Evolutionary conservation across 1,140 invertebrate species (phyloP).

Genomic region (Zaprionus ghesquierei): DNA sequence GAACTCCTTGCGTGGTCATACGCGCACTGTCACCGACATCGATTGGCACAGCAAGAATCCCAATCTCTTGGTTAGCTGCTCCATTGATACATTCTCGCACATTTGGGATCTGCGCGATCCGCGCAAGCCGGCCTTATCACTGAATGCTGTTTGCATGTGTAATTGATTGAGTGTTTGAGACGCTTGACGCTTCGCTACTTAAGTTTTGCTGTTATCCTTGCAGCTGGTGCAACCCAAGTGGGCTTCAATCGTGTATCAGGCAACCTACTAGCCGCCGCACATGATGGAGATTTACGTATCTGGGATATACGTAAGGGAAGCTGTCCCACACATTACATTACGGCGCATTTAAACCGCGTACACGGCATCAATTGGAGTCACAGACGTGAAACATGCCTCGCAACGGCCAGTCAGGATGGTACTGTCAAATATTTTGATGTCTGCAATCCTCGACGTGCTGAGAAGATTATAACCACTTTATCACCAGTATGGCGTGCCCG

Average conservation of each 20-base stretch:
- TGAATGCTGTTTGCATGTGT: constrained; percentile 88
- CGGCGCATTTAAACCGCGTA: constrained; percentile 96
- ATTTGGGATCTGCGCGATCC: constrained; percentile 96
- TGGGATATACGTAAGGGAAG: constrained; percentile 96
- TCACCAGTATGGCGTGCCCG: constrained; percentile 97
- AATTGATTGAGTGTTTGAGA: constrained; percentile 2
- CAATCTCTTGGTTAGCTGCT: constrained; percentile 95
- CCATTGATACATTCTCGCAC: constrained; percentile 96
- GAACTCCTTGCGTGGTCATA: constrained; percentile 92
- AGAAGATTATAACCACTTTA: constrained; percentile 91
- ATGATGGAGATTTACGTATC: constrained; percentile 96
- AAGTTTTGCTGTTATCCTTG: constrained; percentile 32
- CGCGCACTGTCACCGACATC: constrained; percentile 94
- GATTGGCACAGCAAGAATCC: constrained; percentile 96
- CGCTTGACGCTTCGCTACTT: neutral
- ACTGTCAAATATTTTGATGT: constrained; percentile 98
- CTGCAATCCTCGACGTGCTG: constrained; percentile 90
- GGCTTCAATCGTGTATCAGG: constrained; percentile 94
- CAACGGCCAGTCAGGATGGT: constrained; percentile 96
- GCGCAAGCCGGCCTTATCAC: constrained; percentile 89
- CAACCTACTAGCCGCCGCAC: constrained; percentile 94
- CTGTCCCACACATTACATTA: constrained; percentile 94
- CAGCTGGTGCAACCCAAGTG: constrained; percentile 95
- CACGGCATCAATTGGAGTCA: constrained; percentile 97
- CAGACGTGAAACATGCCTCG: constrained; percentile 91